These are phyloP conservation scores for Griposia aprilina DNA, from an alignment of 2,888 invertebrate genomes.

Conservation along the genomic window DNA sequence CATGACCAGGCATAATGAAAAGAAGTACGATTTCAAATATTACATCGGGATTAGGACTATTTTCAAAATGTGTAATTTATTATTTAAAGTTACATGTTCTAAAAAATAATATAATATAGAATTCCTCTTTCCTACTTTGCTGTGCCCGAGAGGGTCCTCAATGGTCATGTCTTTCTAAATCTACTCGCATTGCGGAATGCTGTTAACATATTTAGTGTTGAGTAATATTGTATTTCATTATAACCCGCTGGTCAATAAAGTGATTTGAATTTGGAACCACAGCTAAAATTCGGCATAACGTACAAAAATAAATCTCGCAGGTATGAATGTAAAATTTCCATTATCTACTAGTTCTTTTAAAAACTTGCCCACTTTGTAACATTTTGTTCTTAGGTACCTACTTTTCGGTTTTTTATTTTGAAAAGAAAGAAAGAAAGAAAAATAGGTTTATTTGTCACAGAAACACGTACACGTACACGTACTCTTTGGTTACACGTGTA, in stretches of 20 bases:
- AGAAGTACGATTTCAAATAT: not conserved
- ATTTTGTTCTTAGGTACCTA: not conserved
- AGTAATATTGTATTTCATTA: not conserved
- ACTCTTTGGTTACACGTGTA: not conserved
- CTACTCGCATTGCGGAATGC: too few species aligned
- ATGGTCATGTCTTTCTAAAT: not conserved
- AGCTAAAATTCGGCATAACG: not conserved
- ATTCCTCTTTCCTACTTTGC: not conserved
- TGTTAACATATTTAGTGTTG: too few species aligned
- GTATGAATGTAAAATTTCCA: not conserved
- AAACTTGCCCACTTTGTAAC: not conserved
- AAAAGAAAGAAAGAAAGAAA: too few species aligned
- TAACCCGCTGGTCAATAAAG: not conserved
- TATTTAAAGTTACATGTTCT: too few species aligned
- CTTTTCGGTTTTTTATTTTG: not conserved
- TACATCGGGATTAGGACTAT: not conserved
- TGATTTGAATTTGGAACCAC: not conserved
- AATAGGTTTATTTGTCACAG: too few species aligned
- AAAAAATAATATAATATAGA: too few species aligned
- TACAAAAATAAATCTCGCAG: not conserved
- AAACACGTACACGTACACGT: too few species aligned
- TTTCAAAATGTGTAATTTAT: too few species aligned
- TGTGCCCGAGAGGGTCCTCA: not conserved
- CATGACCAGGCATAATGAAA: not conserved
- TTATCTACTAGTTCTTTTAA: not conserved